Percentiles rank a stretch among this genome's conserved stretches.
phyloP scores from a whole-genome alignment of 2,113 vertebrate species.

The Oxyruncus cristatus region DNA sequence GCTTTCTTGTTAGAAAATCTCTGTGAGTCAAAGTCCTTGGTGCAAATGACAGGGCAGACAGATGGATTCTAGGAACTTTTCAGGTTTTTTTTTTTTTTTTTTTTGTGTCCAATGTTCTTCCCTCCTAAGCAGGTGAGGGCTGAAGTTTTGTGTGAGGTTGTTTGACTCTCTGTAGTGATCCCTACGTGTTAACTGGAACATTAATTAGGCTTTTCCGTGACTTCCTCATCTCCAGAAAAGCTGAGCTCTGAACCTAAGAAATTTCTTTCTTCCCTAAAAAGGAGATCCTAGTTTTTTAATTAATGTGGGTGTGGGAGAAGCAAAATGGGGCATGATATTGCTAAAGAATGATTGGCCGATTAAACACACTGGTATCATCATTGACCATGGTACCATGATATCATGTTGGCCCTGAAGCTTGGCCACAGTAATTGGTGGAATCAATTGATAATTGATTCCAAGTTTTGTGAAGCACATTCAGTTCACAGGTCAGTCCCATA shows the following conservation, averaged over 20 bases:
- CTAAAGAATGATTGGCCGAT: fast-evolving
- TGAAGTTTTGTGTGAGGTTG: not conserved
- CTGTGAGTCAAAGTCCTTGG: not conserved
- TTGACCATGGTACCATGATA: not conserved
- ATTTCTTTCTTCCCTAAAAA: not conserved
- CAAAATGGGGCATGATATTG: not conserved
- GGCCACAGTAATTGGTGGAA: too few species aligned
- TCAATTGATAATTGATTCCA: not conserved
- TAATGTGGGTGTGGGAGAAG: not conserved
- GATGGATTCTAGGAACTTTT: not conserved
- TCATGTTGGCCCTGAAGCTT: not conserved
- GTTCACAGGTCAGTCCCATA: not conserved
- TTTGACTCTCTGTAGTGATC: not conserved
- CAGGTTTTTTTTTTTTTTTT: not conserved
- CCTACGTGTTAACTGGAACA: not conserved
- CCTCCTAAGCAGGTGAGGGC: not conserved
- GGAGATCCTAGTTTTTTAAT: not conserved
- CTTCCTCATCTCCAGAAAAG: not conserved
- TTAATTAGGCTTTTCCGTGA: not conserved
- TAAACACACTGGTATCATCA: not conserved
- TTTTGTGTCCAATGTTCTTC: not conserved
- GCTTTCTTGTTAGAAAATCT: not conserved
- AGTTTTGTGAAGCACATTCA: not conserved
- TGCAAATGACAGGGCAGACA: not conserved
- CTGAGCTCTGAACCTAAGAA: not conserved